Percentiles rank a stretch among this genome's conserved stretches.
Conservation (phyloP, 2,888 invertebrate species). For the Uloborus plumipes region DNA sequence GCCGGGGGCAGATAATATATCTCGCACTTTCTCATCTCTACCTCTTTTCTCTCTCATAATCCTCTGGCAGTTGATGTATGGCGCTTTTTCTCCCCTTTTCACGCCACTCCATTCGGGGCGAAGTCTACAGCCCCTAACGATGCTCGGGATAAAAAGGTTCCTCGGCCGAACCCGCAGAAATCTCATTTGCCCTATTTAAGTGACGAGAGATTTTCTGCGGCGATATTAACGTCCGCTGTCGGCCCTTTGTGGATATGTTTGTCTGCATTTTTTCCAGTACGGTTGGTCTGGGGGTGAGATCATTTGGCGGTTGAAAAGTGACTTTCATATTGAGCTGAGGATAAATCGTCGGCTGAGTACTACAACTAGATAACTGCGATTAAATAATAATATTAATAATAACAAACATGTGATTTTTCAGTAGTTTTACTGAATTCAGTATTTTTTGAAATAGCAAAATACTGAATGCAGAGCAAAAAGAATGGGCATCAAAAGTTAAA, state of each 20-base stretch:
- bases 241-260: background rate
- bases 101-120: background rate
- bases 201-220: too few species aligned
- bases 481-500: too few species aligned
- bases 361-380: too few species aligned
- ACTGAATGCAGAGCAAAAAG: too few species aligned
- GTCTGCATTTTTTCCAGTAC: background rate
- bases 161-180: conserved; percentile 10
- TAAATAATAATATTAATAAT: too few species aligned
- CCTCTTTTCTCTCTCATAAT: conserved; percentile 44
- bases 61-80: conserved; percentile 48
- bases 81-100: conserved; percentile 13
- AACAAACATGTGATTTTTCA: too few species aligned
- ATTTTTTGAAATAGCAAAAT: too few species aligned
- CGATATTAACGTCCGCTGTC: background rate
- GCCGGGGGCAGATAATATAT: conserved; percentile 51
- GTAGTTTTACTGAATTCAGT: too few species aligned
- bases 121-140: conserved; percentile 28
- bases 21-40: conserved; percentile 29
- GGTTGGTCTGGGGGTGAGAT: too few species aligned
- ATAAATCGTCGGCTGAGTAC: too few species aligned
- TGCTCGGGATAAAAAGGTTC: conserved; percentile 21
- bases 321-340: too few species aligned
- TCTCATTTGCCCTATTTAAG: conserved; percentile 6
- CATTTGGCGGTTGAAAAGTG: too few species aligned